Evolutionary conservation across 2,113 vertebrate genomes (phyloP).

Genomic region (Lipophrys pholis): DNA sequence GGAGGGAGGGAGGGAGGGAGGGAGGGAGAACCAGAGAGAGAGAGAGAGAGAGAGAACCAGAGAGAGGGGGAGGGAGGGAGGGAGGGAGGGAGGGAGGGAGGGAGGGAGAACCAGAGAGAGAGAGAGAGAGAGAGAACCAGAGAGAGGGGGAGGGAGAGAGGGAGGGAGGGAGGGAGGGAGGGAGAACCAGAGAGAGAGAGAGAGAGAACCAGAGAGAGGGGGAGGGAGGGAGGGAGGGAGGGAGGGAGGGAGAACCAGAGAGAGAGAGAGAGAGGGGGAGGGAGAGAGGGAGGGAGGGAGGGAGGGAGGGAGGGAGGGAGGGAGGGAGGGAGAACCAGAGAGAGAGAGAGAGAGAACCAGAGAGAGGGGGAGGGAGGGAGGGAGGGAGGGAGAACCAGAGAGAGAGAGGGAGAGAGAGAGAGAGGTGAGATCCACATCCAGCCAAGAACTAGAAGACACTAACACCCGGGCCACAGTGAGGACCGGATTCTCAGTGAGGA

Average conservation of each 20-base stretch:
- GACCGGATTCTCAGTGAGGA: background rate
- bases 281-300: slow-evolving; percentile 59
- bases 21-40: slow-evolving; percentile 55
- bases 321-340: slow-evolving; percentile 48
- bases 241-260: slow-evolving; percentile 51
- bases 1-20: slow-evolving; percentile 55
- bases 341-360: too few species aligned
- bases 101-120: slow-evolving; percentile 54
- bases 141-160: slow-evolving; percentile 42
- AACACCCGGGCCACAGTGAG: slow-evolving; percentile 31
- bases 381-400: slow-evolving; percentile 51
- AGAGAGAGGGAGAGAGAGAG: slow-evolving; percentile 56
- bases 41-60: slow-evolving; percentile 53
- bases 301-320: slow-evolving; percentile 44
- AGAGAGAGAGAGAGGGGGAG: slow-evolving; percentile 49
- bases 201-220: slow-evolving; percentile 45
- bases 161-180: too few species aligned
- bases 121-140: slow-evolving; percentile 59
- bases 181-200: slow-evolving; percentile 52
- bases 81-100: slow-evolving; percentile 40
- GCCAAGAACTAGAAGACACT: slow-evolving; percentile 50
- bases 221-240: slow-evolving; percentile 58
- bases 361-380: slow-evolving; percentile 61
- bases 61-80: slow-evolving; percentile 49
- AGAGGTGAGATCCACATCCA: slow-evolving; percentile 68